A percentile compares a stretch with the other conserved stretches of the same genome.
Conservation (phyloP, 2,797 vertebrate genomes). For the Karalla daura region DNA sequence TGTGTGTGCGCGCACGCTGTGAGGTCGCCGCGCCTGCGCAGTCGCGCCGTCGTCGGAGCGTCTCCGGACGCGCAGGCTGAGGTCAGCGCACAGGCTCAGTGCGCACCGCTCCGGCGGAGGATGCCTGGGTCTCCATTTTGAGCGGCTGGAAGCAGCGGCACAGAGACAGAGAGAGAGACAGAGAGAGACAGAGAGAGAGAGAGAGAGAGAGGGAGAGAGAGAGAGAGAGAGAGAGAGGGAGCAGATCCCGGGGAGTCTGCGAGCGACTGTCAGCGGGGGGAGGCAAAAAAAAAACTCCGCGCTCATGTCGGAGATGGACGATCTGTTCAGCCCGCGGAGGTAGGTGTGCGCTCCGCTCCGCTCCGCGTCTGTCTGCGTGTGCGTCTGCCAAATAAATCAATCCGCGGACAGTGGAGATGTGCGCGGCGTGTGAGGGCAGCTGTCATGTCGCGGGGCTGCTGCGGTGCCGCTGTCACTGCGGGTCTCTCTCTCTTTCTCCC, state of each 20-base stretch:
- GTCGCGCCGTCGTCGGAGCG: slow-evolving; percentile 88
- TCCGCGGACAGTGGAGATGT: slow-evolving; percentile 10
- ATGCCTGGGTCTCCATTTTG: slow-evolving; percentile 99
- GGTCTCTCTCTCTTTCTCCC: slow-evolving; percentile 49
- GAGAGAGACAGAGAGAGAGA: no score
- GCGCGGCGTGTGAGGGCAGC: slow-evolving; percentile 32
- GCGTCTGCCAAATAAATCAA: no score
- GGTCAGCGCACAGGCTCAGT: slow-evolving; percentile 98
- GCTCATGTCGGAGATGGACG: slow-evolving; percentile 95
- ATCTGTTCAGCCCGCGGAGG: slow-evolving; percentile 96
- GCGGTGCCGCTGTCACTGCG: slow-evolving; percentile 55
- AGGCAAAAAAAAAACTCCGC: no score
- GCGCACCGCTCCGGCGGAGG: slow-evolving; percentile 86
- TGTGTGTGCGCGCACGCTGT: slow-evolving; percentile 75
- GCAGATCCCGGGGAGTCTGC: no score
- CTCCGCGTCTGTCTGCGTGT: slow-evolving; percentile 54
- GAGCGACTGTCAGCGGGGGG: no score
- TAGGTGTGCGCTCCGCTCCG: slow-evolving; percentile 86
- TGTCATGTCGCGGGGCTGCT: slow-evolving; percentile 41
- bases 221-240: no score
- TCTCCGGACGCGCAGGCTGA: slow-evolving; percentile 94
- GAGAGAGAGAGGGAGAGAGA: no score
- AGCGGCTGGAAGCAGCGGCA: slow-evolving; percentile 89
- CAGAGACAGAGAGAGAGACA: no score
- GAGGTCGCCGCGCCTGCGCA: slow-evolving; percentile 99